phyloP scores from a whole-genome alignment of 2,888 invertebrate genomes.

The Papilio elwesi region DNA sequence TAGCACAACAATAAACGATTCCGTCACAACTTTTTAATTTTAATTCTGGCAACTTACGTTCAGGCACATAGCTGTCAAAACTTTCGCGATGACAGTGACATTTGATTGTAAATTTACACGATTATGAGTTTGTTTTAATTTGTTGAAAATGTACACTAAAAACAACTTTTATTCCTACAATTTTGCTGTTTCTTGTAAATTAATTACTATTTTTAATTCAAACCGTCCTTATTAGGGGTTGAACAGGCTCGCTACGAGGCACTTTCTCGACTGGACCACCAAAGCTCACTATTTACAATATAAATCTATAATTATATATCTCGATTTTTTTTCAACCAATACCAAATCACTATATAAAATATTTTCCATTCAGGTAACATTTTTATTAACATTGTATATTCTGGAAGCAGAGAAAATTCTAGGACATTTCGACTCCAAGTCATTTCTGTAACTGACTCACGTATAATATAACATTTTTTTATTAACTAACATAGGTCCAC shows the following conservation, averaged over 20 bases:
- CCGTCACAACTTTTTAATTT: no score
- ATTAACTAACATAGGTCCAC: no score
- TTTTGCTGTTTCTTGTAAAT: no score
- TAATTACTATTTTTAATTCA: neutral
- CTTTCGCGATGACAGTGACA: no score
- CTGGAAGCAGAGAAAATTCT: constrained; percentile 6
- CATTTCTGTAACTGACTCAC: neutral
- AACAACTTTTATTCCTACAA: no score
- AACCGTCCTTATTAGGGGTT: neutral
- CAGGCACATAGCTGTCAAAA: no score
- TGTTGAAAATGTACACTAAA: no score
- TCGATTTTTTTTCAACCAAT: constrained; percentile 12
- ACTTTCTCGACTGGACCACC: constrained; percentile 37
- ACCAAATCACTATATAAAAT: constrained; percentile 28
- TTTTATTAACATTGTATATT: constrained; percentile 6
- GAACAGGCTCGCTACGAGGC: constrained; percentile 28
- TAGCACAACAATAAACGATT: no score
- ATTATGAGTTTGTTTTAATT: no score
- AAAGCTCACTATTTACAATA: constrained; percentile 35
- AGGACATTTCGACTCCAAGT: neutral
- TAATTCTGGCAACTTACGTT: no score
- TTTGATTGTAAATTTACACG: no score
- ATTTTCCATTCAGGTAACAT: constrained; percentile 23
- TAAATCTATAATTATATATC: constrained; percentile 20
- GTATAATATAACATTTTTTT: neutral